These are phyloP conservation scores for Albula goreensis DNA, from an alignment of 2,113 vertebrate genomes.

Conservation along the genomic window DNA sequence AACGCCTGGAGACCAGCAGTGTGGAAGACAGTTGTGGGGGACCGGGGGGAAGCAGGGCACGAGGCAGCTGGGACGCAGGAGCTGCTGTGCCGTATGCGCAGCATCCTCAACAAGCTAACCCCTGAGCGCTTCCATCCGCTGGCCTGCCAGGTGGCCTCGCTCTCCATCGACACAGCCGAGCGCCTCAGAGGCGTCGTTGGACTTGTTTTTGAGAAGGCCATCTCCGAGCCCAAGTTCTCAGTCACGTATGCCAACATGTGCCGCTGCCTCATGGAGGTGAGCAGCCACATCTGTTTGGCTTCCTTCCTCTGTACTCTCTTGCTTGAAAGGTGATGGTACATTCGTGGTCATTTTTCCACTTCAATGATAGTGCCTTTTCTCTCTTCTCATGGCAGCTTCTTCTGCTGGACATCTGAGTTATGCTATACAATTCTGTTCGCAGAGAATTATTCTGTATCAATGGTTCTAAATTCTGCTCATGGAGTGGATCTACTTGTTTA, in stretches of 20 bases:
- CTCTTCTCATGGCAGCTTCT: too few species aligned
- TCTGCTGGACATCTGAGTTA: too few species aligned
- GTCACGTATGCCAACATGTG: slow-evolving; percentile 99
- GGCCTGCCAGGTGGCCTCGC: slow-evolving; percentile 94
- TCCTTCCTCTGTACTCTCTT: too few species aligned
- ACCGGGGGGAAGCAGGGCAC: slow-evolving; percentile 66
- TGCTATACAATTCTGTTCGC: too few species aligned
- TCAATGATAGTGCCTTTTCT: too few species aligned
- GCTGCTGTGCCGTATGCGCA: slow-evolving; percentile 87
- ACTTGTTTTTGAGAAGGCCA: slow-evolving; percentile 97
- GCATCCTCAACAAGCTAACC: slow-evolving; percentile 95
- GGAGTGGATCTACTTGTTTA: too few species aligned
- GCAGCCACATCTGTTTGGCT: slow-evolving; percentile 39
- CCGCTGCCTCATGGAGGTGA: slow-evolving; percentile 95
- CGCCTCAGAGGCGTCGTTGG: slow-evolving; percentile 95
- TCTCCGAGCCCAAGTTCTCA: slow-evolving; percentile 97
- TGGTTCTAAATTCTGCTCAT: too few species aligned
- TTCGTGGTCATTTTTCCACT: too few species aligned
- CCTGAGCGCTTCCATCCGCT: slow-evolving; percentile 98
- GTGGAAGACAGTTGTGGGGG: slow-evolving; percentile 70
- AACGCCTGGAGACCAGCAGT: slow-evolving; percentile 90
- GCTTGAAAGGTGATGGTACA: too few species aligned
- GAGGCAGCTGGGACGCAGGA: slow-evolving; percentile 84
- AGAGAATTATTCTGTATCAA: too few species aligned
- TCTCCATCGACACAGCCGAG: slow-evolving; percentile 93